Evolutionary conservation across 2,797 vertebrate genomes (phyloP), one percentile per base, ranked within the genome.

Genomic region (Tragopan temminckii): DNA sequence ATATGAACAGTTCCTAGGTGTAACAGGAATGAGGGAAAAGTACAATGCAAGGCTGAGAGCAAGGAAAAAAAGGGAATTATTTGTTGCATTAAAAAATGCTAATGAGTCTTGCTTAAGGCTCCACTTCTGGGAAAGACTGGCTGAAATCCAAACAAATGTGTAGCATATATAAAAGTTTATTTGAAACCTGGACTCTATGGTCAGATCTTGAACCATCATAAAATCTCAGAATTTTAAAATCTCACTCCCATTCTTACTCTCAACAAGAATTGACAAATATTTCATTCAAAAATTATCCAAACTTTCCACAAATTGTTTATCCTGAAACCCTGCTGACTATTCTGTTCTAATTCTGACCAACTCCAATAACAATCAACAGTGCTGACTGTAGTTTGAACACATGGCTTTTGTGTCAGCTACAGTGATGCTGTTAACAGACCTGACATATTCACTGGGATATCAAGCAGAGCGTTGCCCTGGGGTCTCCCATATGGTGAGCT

Each of bases 371-470:
- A 17, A 14, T 6, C 5, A 5, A 35, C 25, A 61, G 36, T 17
- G 66, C 25, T 24, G 13, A 75, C 0, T 8, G 45, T n/a, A 36
- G 45, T 10, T 1, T 29, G 6, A 57, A 25, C 7, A 19, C 19
- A 5, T 2, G 5, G 23, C 12, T 29, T 40, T 50, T 64, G 9
- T 15, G 24, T 35, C 72, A 69, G 18, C 17, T 9, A 19, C 23
- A 42, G 70, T 53, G 31, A 59, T 31, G 23, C 11, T 52, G 35
- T 17, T 57, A 67, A 24, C 1, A 1, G 33, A 35, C 11, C 4
- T 15, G 7, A 11, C 0, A 0, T 7, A 11, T 45, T 24, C 27
- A 11, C 15, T 50, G 31, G 31, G 53, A 25, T 29, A n/a, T 5
- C 17, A 21, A 33, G 62, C 4, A 45, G 20, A 45, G 13, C 0